A percentile compares a stretch with the other conserved stretches of the same genome.
Evolutionary conservation across 2,888 invertebrate genomes (phyloP).

Genomic region (Phasia obesa): DNA sequence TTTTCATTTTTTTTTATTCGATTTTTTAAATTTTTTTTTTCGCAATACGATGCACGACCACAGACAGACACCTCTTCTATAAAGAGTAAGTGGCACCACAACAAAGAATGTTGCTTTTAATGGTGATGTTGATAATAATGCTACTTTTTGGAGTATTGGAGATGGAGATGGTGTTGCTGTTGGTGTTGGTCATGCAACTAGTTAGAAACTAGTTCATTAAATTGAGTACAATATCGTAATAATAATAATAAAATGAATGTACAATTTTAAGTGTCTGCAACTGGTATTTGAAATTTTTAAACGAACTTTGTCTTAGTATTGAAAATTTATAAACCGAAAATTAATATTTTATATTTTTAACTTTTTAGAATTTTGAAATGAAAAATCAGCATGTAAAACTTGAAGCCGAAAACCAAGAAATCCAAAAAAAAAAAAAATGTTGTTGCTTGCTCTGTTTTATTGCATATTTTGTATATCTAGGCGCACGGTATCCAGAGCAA

Average conservation of each 20-base stretch:
- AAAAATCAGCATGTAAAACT: too few relatives aligned
- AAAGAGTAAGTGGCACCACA: slow-evolving; percentile 22
- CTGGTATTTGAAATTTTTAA: neutral
- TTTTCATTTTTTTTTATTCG: slow-evolving; percentile 5
- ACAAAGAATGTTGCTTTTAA: slow-evolving; percentile 2
- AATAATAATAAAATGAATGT: slow-evolving; percentile 26
- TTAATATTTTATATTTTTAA: too few relatives aligned
- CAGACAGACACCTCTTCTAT: slow-evolving; percentile 13
- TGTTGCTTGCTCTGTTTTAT: too few relatives aligned
- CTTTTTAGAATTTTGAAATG: too few relatives aligned
- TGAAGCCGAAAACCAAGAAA: too few relatives aligned
- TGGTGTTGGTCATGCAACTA: slow-evolving; percentile 44
- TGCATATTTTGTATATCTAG: too few relatives aligned
- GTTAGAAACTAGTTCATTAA: slow-evolving; percentile 58
- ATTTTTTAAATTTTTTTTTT: neutral
- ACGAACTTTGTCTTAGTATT: too few relatives aligned
- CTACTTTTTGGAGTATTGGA: slow-evolving; percentile 15
- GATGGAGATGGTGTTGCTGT: too few relatives aligned
- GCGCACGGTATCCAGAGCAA: too few relatives aligned
- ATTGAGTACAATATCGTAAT: slow-evolving; percentile 60
- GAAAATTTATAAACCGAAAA: too few relatives aligned
- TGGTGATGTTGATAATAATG: slow-evolving; percentile 13
- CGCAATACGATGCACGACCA: slow-evolving; percentile 26
- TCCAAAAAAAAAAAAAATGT: too few relatives aligned
- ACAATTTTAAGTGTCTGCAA: slow-evolving; percentile 1